A percentile compares a stretch with the other conserved stretches of the same genome.
Conservation (phyloP, 2,888 invertebrate species). For the Chorisops tibialis region DNA sequence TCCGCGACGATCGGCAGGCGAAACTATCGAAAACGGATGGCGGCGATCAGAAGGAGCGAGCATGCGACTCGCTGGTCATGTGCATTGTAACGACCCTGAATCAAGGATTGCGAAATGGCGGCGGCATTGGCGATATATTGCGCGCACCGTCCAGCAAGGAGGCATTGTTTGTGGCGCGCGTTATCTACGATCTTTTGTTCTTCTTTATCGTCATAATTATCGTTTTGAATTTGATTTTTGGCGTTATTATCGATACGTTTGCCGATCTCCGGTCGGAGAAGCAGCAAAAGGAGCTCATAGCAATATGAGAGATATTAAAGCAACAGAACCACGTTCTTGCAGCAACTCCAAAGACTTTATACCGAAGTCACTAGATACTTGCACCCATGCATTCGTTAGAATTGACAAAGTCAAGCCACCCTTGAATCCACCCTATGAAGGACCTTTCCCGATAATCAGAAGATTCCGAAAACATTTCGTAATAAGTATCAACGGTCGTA, state of each 20-base stretch:
- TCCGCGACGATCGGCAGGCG: neutral
- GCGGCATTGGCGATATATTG: slow-evolving; percentile 98
- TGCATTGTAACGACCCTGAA: slow-evolving; percentile 98
- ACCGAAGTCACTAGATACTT: too few species aligned
- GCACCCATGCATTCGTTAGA: too few species aligned
- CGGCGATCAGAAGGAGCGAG: slow-evolving; percentile 77
- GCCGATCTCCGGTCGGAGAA: slow-evolving; percentile 99
- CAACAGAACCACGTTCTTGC: too few species aligned
- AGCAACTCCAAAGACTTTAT: too few species aligned
- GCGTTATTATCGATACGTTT: slow-evolving; percentile 99
- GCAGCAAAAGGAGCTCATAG: slow-evolving; percentile 97
- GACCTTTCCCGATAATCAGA: too few species aligned
- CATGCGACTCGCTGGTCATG: slow-evolving; percentile 97
- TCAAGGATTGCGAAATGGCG: slow-evolving; percentile 96
- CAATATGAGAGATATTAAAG: too few species aligned
- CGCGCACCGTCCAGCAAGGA: slow-evolving; percentile 94
- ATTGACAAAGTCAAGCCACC: too few species aligned
- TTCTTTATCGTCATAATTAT: slow-evolving; percentile 99
- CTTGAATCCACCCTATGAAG: too few species aligned
- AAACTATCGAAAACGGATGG: slow-evolving; percentile 52
- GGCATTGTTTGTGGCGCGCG: slow-evolving; percentile 87
- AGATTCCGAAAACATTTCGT: too few species aligned
- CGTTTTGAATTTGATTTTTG: slow-evolving; percentile 98
- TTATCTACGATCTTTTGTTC: slow-evolving; percentile 97
- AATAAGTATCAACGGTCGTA: too few species aligned